Conservation (phyloP, 2,797 vertebrate species). For the Gastrophryne carolinensis region DNA sequence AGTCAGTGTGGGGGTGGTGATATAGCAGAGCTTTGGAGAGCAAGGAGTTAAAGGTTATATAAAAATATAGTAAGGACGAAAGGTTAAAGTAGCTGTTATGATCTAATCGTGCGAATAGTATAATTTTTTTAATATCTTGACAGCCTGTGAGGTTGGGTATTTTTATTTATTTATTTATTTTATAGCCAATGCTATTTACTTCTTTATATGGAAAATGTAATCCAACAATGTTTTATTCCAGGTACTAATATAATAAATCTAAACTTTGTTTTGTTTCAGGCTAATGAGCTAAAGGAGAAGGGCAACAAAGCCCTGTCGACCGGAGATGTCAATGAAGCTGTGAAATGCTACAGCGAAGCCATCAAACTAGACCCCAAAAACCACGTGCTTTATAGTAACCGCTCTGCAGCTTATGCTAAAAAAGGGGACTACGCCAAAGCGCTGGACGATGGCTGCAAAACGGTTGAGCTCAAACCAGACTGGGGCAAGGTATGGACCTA, state of each 20-base stretch:
- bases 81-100: neutral
- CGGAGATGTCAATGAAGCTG: conserved; percentile 84
- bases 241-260: too few species aligned
- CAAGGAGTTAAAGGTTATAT: conserved; percentile 2
- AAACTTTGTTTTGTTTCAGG: conserved; percentile 63
- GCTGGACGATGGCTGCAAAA: conserved; percentile 86
- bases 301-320: conserved; percentile 91
- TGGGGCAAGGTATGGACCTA: conserved; percentile 85
- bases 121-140: too few species aligned
- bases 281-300: conserved; percentile 86
- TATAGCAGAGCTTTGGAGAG: neutral
- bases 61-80: neutral
- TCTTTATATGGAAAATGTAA: too few species aligned
- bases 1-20: conserved; percentile 31
- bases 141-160: too few species aligned
- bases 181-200: too few species aligned
- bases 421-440: conserved; percentile 83
- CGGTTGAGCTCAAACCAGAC: conserved; percentile 88
- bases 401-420: conserved; percentile 73
- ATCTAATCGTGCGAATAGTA: neutral
- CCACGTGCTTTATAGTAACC: conserved; percentile 93
- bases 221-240: too few species aligned
- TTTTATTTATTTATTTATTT: too few species aligned
- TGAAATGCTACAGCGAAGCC: conserved; percentile 90
- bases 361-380: conserved; percentile 84